A percentile compares a stretch with the other conserved stretches of the same genome.
Evolutionary conservation across 2,113 vertebrate species (phyloP).

Genomic region (Gallinago paraguaiae): DNA sequence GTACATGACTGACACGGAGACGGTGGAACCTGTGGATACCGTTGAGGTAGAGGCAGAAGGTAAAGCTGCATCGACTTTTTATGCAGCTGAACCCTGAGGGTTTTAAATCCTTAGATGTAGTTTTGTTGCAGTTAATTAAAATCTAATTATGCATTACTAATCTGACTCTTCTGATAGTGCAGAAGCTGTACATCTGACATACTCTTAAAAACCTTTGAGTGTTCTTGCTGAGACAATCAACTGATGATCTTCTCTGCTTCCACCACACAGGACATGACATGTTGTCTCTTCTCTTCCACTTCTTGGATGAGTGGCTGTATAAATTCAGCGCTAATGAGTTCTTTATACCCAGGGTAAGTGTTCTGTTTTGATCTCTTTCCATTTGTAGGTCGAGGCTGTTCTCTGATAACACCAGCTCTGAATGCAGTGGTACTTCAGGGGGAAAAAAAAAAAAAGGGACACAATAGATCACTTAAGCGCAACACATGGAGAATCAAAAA

Average conservation of each 20-base stretch:
- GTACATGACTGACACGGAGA: constrained; percentile 96
- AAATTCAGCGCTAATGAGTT: constrained; percentile 93
- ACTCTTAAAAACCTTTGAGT: neutral
- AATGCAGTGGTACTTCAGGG: neutral
- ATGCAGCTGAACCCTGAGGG: rapidly evolving
- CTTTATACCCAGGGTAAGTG: constrained; percentile 91
- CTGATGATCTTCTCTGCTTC: neutral
- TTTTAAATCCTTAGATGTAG: neutral
- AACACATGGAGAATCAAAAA: neutral
- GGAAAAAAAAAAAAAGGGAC: neutral
- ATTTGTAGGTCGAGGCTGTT: neutral
- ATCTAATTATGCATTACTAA: neutral
- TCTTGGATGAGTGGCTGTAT: constrained; percentile 95
- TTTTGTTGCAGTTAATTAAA: neutral
- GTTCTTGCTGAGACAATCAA: neutral
- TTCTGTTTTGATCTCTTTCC: neutral
- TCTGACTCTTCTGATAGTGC: neutral
- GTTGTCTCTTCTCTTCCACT: constrained; percentile 93
- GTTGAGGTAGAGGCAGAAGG: constrained; percentile 89
- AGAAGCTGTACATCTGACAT: neutral
- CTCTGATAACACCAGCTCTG: neutral
- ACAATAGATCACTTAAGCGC: neutral
- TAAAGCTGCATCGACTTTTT: neutral
- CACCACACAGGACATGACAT: constrained; percentile 85
- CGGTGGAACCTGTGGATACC: constrained; percentile 88